Evolutionary conservation across 2,888 invertebrate species (phyloP).

Genomic region (Stenurella melanura): DNA sequence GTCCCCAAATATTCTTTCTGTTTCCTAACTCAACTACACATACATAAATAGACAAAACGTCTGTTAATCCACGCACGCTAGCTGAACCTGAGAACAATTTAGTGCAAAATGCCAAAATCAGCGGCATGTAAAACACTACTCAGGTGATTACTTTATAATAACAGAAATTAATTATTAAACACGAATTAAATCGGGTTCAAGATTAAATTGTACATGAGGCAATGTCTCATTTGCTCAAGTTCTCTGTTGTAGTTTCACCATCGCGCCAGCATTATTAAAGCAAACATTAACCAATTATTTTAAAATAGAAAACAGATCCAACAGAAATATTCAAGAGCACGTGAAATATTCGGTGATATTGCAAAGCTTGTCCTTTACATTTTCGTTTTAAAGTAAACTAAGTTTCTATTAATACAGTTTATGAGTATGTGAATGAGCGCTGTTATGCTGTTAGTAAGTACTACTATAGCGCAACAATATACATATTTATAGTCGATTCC

Average conservation of each 20-base stretch:
- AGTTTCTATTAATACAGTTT: constrained; percentile 48
- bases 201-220: constrained; percentile 22
- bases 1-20: too few relatives aligned
- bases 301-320: constrained; percentile 46
- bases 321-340: constrained; percentile 42
- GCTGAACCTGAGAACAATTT: background rate
- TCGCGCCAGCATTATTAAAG: constrained; percentile 36
- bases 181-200: background rate
- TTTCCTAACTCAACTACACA: too few relatives aligned
- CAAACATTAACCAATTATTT: constrained; percentile 44
- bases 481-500: too few relatives aligned
- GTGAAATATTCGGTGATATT: constrained; percentile 29
- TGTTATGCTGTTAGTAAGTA: constrained; percentile 28
- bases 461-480: constrained; percentile 23
- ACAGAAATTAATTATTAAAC: constrained; percentile 22
- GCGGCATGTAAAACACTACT: background rate
- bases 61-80: background rate
- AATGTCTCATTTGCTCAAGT: constrained; percentile 14
- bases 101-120: background rate
- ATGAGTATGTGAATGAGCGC: constrained; percentile 40
- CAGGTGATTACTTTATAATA: background rate
- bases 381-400: constrained; percentile 47
- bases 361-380: constrained; percentile 41
- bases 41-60: too few relatives aligned
- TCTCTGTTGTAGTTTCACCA: constrained; percentile 32